phyloP scores from a whole-genome alignment of 2,888 invertebrate genomes.

The Rhorus exstirpatorius region DNA sequence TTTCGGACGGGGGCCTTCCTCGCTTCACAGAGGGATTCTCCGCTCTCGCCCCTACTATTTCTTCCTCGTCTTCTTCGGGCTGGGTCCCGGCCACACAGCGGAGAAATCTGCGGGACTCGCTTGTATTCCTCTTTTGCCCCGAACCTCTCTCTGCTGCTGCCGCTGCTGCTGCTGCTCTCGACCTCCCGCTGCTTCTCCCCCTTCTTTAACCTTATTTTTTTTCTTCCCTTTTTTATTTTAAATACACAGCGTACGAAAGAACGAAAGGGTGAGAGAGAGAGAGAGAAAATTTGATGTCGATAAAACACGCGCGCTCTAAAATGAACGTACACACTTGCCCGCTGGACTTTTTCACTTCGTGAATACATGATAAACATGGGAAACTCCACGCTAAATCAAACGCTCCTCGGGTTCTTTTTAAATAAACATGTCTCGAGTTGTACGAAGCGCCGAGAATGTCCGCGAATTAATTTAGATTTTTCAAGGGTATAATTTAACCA shows the following conservation, averaged over 20 bases:
- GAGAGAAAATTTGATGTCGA: constrained; percentile 41
- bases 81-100: constrained; percentile 72
- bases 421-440: too few species aligned
- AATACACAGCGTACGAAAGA: constrained; percentile 68
- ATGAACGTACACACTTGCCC: constrained; percentile 45
- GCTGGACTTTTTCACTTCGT: constrained; percentile 17
- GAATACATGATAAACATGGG: too few species aligned
- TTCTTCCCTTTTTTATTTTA: constrained; percentile 77
- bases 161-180: constrained; percentile 58
- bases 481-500: too few species aligned
- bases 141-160: constrained; percentile 79
- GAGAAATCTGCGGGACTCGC: constrained; percentile 33
- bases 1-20: constrained; percentile 78
- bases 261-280: constrained; percentile 6
- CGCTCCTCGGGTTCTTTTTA: too few species aligned
- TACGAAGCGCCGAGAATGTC: too few species aligned
- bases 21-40: constrained; percentile 56
- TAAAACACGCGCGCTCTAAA: constrained; percentile 57
- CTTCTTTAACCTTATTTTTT: constrained; percentile 48
- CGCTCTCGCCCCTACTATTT: constrained; percentile 43
- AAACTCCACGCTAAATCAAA: too few species aligned
- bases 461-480: too few species aligned
- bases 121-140: constrained; percentile 74
- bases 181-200: constrained; percentile 72
- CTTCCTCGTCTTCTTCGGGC: constrained; percentile 58